Conservation (phyloP, 2,113 vertebrate species). For the Synchiropus splendidus region DNA sequence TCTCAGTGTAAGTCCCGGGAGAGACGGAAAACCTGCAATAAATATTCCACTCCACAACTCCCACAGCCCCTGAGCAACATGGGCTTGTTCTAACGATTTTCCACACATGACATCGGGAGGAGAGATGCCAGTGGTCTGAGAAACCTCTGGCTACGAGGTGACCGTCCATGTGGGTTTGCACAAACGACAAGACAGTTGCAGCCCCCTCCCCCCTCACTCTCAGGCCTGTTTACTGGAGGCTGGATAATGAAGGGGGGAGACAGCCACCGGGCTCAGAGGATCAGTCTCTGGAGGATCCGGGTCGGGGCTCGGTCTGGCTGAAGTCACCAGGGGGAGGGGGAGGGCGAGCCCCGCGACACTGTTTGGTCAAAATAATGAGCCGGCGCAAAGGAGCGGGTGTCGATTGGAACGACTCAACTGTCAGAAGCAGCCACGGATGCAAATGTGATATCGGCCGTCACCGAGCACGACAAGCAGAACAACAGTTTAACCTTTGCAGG, state of each 20-base stretch:
- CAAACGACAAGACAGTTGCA: background rate
- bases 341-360: constrained; percentile 19
- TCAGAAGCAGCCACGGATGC: constrained; percentile 50
- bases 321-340: too few relatives aligned
- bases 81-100: too few relatives aligned
- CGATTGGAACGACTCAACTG: constrained; percentile 51
- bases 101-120: too few relatives aligned
- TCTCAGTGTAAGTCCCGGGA: constrained; percentile 47
- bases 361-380: constrained; percentile 64
- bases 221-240: too few relatives aligned
- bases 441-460: constrained; percentile 56
- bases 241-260: constrained; percentile 60
- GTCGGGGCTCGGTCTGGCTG: too few relatives aligned
- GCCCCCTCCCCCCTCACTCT: background rate
- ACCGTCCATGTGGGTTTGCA: background rate
- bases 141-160: constrained; percentile 1
- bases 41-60: constrained; percentile 60
- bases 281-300: too few relatives aligned
- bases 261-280: constrained; percentile 58
- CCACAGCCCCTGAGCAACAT: constrained; percentile 8
- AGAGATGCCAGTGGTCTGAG: too few relatives aligned
- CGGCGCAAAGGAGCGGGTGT: constrained; percentile 53
- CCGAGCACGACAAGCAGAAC: constrained; percentile 38
- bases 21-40: constrained; percentile 61
- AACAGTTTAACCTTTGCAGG: constrained; percentile 55